Evolutionary conservation across 2,888 invertebrate species (phyloP).

Genomic region (Gymnocheta viridis): DNA sequence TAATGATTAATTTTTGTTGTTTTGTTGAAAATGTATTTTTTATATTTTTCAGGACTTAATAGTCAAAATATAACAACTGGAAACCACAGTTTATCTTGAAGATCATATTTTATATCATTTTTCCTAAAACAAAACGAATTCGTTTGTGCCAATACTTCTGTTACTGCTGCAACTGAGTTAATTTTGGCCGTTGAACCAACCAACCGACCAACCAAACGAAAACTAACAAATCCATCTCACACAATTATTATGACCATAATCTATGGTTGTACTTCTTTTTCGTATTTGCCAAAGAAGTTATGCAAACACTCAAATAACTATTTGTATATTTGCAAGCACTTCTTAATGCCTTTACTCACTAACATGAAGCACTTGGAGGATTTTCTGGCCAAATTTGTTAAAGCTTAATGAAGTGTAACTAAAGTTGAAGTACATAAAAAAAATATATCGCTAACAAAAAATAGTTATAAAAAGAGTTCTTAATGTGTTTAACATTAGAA

Average conservation of each 20-base stretch:
- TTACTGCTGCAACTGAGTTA: conserved; percentile 22
- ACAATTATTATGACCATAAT: conserved; percentile 46
- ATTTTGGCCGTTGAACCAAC: conserved; percentile 70
- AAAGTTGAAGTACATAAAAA: conserved; percentile 41
- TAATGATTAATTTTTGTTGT: no score
- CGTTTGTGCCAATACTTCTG: background rate
- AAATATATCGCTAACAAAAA: background rate
- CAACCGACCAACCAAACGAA: conserved; percentile 44
- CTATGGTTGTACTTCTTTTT: conserved; percentile 13
- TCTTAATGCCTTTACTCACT: conserved; percentile 25
- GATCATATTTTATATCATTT: background rate
- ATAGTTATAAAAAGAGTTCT: background rate
- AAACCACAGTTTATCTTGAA: background rate
- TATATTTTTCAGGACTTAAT: no score
- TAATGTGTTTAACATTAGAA: background rate
- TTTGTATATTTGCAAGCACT: background rate
- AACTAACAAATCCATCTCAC: conserved; percentile 1
- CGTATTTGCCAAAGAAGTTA: conserved; percentile 9
- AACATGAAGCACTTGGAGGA: conserved; percentile 20
- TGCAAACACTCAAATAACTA: conserved; percentile 3
- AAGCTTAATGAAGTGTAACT: conserved; percentile 50
- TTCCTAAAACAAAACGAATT: conserved; percentile 44
- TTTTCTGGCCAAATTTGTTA: conserved; percentile 29
- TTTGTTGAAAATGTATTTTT: no score
- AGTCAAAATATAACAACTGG: background rate